Base-by-base conservation (phyloP, 1,140 invertebrate genomes). In the Himalopsyche phryganea region DNA sequence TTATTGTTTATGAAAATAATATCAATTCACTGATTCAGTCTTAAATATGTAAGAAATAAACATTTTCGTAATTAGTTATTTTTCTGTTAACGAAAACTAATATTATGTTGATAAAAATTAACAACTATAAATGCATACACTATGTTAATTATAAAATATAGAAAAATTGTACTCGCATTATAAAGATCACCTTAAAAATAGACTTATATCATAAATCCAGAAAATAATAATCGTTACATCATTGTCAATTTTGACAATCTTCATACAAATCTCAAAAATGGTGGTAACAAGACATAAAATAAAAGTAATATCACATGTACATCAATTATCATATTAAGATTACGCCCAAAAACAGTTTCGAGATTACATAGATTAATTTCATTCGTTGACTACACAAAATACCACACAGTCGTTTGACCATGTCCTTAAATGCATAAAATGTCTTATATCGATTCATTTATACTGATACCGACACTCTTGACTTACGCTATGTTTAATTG, bases 191-290 rank as follows among this genome's bases (percentile, higher is more conserved):
- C 13, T 41, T 41, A 14, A 5, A 11, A 41, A 41, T 11, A 41
- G 6, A 14, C 17, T 41, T 18, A 41, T 18, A 11, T 18, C 3
- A 14, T 41, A 11, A 14, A 41, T 28, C 23, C 4, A 28, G 9
- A 28, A 28, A 28, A 28, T 28, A 9, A 28, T 5, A 28, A 28
- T 28, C 13, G 3, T 4, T 5, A 18, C 17, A 41, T 3, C 3
- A 11, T 3, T 41, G 35, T 47, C 50, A 57, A 67, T 71, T 54
- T 71, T 71, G 5, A 71, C 9, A 9, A 28, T 28, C 9, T 28
- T 28, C 23, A 28, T 28, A 28, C 3, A 28, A 28, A 28, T 28
- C 23, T 28, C 23, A 28, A 28, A 5, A 28, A 28, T 28, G 23
- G 23, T 28, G 23, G 23, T 28, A 28, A 28, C 23, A 28, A 28